Conservation (phyloP, 2,888 invertebrate species). For the Lathronympha strigana region DNA sequence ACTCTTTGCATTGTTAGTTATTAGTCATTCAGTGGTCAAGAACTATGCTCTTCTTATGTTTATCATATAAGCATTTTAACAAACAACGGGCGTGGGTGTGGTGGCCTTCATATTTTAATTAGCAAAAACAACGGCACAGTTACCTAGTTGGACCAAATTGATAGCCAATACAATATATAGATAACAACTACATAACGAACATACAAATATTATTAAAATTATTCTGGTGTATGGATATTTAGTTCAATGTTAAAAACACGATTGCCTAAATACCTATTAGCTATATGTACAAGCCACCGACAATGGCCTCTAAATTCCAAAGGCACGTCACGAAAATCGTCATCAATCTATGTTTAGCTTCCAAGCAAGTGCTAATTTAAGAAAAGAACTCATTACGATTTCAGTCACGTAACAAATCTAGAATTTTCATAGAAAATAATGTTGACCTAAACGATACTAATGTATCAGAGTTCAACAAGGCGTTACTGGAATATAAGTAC, state of each 20-base stretch:
- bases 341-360: background rate
- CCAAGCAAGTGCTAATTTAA: conserved; percentile 4
- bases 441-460: background rate
- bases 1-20: too few species aligned
- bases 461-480: background rate
- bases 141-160: background rate
- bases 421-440: background rate
- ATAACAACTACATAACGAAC: too few species aligned
- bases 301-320: background rate
- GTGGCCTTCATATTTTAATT: background rate
- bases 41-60: too few species aligned
- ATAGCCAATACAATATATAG: too few species aligned
- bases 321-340: background rate
- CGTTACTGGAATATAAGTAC: background rate
- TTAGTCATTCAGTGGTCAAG: too few species aligned
- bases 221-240: too few species aligned
- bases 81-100: background rate
- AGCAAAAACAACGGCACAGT: background rate
- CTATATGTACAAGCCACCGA: too few species aligned
- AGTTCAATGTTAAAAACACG: too few species aligned
- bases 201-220: too few species aligned
- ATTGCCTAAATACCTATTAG: too few species aligned
- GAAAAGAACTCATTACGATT: background rate
- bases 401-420: background rate
- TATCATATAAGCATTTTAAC: too few species aligned